Base-by-base conservation (phyloP, 64 coral and sea anemone species). In the Montipora capricornis region DNA sequence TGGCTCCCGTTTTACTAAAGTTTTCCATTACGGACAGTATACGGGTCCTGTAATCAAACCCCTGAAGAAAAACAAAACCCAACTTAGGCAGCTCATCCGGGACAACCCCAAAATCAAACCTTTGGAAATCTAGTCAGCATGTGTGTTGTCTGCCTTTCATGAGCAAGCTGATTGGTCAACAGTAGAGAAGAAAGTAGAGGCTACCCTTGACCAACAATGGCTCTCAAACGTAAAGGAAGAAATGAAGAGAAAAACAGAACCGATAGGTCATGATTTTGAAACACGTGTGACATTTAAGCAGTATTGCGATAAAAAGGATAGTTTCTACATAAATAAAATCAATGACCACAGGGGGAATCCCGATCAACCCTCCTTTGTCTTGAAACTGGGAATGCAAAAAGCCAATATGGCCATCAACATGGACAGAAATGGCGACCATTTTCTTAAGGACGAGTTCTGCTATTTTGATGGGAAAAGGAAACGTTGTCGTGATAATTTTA, bases 171-270 rank as follows among this genome's bases (percentile, higher is more conserved):
- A 12, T 20, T 90, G 29, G 5, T 90, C 15, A 71, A 87, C 73
- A 84, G 15, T 45, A 95, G 37, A 2, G 37, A 37, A 37, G 1
- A 0, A 2, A 2, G 37, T 37, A 37, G 37, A 37, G 37, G 37
- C 37, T 37, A 37, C 37, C 37, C 37, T 37, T 37, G 37, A 37
- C 37, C 37, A 0, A 37, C 37, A 90, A 62, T 95, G 71, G 87
- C 84, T 95, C 17, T 22, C 93, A 77, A 95, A 95, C 53, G 55
- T 62, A 68, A 90, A 95, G 58, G 74, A 95, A 52, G 77, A 90
- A 77, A 45, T 90, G 44, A 91, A 53, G 29, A 80, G 67, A n/a
- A 58, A 86, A 16, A 49, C 52, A 2, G 81, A 91, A 20, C 94
- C 76, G 4, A 44, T 60, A 14, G 94, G 89, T 0, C 45, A 94